Base-by-base conservation (phyloP, 1,140 invertebrate genomes). In the Brachionus angularis region DNA sequence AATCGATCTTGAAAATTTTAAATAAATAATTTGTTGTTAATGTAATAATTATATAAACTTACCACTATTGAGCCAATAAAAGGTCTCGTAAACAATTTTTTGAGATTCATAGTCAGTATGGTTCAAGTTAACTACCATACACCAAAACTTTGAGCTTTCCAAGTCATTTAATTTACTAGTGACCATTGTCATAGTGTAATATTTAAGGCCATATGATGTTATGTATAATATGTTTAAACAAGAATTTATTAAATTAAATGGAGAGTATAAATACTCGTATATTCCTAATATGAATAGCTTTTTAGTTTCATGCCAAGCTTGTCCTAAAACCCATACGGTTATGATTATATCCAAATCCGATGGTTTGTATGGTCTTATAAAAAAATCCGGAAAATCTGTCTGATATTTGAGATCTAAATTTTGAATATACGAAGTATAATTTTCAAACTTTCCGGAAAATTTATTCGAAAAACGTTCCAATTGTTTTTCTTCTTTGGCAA, bases 191-290 rank as follows among this genome's bases (percentile, higher is more conserved):
- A 71, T 71, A 8, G 50, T 53, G 23, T 55, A 36, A 71, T 71
- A 71, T 42, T 71, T 71, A 12, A 80, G 72, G 1, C 76, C 77
- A 70, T 79, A 80, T 16, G 79, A 79, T 3, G 77, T 74, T 7
- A 80, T 77, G 58, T 80, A 80, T 1, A 79, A 67, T 0, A 76
- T 76, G 27, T 79, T 74, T 3, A 79, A 76, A 16, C 75, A 75
- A n/a, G 75, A 76, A 71, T 80, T 78, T n/a, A 79, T 64, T 61
- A 76, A 77, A 67, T 80, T 80, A 73, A 80, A 78, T 8, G 79
- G 72, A 4, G 78, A 77, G 42, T 77, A 75, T 44, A 80, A 78
- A 55, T 80, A 79, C 25, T 76, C 74, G 8, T 75, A 73, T 12
- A 78, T 52, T 0, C 79, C 79, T 8, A 75, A 74, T 16, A 67